Base-by-base conservation (phyloP, 2,113 vertebrate genomes). In the Hoplias malabaricus region DNA sequence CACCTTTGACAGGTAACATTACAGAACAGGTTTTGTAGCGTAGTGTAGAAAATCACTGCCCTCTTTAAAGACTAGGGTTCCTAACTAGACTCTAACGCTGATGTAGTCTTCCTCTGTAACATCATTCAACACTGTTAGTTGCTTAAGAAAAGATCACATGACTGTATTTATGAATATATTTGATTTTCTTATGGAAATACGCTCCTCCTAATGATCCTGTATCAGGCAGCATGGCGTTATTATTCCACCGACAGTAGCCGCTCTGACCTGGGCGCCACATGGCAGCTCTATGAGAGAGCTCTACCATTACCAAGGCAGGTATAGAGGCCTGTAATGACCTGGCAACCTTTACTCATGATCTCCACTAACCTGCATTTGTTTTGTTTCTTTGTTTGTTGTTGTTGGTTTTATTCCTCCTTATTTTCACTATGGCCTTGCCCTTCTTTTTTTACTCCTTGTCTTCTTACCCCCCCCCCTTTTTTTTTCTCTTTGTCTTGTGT, bases 141-240 rank as follows among this genome's bases (percentile, higher is more conserved):
- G n/a, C n/a, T n/a, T n/a, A n/a, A n/a, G n/a, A n/a, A n/a, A n/a
- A n/a, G n/a, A n/a, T n/a, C n/a, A n/a, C n/a, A n/a, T n/a, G n/a
- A n/a, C n/a, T n/a, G n/a, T n/a, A n/a, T n/a, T n/a, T n/a, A n/a
- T n/a, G n/a, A n/a, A n/a, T n/a, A n/a, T n/a, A n/a, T n/a, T n/a
- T n/a, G n/a, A n/a, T n/a, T n/a, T n/a, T n/a, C n/a, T n/a, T n/a
- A n/a, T n/a, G n/a, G n/a, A n/a, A n/a, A n/a, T 19, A n/a, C 2
- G 54, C 31, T 68, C 74, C 66, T 73, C 59, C 54, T 25, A 36
- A 33, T 36, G 57, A 25, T 66, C 84, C 85, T 88, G 83, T 66
- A 89, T 92, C 89, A 94, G 94, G 89, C 93, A 88, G 90, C 91
- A 84, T 94, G 93, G 94, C 90, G 91, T 88, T 94, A 92, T 90